Evolutionary conservation across 2,888 invertebrate genomes (phyloP), one percentile per base, ranked within the genome.

Genomic region (Dryobota labecula): DNA sequence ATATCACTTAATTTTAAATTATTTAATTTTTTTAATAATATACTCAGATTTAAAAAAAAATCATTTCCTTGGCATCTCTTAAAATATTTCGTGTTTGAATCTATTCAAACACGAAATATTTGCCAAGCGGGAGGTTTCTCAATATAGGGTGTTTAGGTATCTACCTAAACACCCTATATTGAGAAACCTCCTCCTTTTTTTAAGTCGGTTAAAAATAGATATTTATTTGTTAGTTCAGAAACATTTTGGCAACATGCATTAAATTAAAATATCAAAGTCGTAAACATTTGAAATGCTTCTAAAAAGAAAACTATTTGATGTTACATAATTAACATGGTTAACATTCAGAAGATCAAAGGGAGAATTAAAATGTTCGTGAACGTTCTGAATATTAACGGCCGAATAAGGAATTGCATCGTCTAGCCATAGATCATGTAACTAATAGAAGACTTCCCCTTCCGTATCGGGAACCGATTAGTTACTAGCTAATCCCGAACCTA

Each of bases 401-500:
- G 63, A 73, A 64, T 68, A 70, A 80, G 62, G 51, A 69, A 73
- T 84, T 84, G 84, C 83, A 83, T 82, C 77, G 78, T 78, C 83
- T 82, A 87, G 80, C 72, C 64, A 83, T 87, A 80, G 79, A 84
- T 84, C 87, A 89, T 88, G 85, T 86, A 88, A 84, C 77, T 86
- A 91, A 91, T 88, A 91, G 89, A 86, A 86, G 86, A 88, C 88
- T 91, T 92, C 91, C 91, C 89, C 85, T 92, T 92, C 90, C 90
- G 92, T 93, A 94, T 93, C 90, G 89, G 83, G 86, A 91, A 93
- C 92, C 94, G 94, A 95, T 95, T 95, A 95, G 94, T 92, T 91
- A 88, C 90, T 89, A 87, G 88, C 94, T 94, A 95, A 95, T 94
- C 92, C 93, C 91, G 92, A 94, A 95, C 96, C 96, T 95, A 95